phyloP scores from a whole-genome alignment of 2,888 invertebrate species.

The Catotricha subobsoleta region DNA sequence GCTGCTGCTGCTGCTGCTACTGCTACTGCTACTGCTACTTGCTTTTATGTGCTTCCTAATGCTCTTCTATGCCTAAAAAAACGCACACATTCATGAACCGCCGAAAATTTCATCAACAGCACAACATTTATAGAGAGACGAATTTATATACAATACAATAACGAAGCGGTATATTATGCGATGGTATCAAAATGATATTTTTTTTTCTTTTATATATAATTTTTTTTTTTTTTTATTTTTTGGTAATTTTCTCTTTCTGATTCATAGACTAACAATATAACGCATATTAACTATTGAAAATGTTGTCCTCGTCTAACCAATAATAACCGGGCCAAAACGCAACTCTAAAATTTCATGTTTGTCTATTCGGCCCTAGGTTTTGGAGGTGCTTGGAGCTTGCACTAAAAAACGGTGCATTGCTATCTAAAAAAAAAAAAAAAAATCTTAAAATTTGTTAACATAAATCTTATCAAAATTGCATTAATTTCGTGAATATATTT shows the following conservation, averaged over 20 bases:
- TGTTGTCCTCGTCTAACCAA: not conserved
- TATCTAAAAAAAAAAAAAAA: constrained; percentile 8
- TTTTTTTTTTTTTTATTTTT: no score
- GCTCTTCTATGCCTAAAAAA: no score
- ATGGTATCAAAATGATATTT: constrained; percentile 2
- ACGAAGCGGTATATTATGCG: no score
- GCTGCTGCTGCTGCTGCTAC: no score
- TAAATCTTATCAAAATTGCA: no score
- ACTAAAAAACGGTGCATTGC: constrained; percentile 12
- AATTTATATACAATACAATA: no score
- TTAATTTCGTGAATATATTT: no score
- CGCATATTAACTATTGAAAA: not conserved
- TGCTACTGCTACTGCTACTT: no score
- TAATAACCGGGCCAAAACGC: constrained; percentile 21
- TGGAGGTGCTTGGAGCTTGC: constrained; percentile 29
- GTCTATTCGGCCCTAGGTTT: constrained; percentile 32
- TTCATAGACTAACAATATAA: constrained; percentile 1
- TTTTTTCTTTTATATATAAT: no score
- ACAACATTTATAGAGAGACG: no score
- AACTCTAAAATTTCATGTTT: constrained; percentile 28
- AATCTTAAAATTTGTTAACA: no score
- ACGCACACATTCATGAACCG: not conserved
- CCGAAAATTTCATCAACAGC: constrained; percentile 1
- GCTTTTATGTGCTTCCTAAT: no score
- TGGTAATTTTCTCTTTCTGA: constrained; percentile 2